Evolutionary conservation across 2,113 vertebrate genomes (phyloP), one percentile per base, ranked within the genome.

Genomic region (Oncorhynchus gorbuscha): DNA sequence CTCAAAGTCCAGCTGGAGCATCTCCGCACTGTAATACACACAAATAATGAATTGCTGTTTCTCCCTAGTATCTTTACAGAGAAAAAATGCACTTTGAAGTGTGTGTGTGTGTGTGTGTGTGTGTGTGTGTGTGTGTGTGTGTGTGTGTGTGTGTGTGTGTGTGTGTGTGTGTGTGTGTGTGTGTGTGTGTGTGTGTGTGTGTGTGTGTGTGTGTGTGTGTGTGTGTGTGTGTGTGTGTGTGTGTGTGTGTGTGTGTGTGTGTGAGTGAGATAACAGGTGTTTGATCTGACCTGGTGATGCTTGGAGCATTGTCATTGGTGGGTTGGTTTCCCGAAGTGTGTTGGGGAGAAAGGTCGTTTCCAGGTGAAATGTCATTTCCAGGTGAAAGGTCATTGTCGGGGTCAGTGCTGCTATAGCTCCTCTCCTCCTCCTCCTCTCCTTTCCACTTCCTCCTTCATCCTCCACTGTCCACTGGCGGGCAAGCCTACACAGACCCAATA

Each of bases 401-500:
- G 16, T 93, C 91, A 1, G 81, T 65, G 32, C 85, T 87, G 81
- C 86, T 92, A 1, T 89, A 80, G 80, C 76, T 92, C 24, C 94
- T 95, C 61, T 87, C 91, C 76, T 94, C 76, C 97, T 90, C 75
- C 97, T 92, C 11, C 85, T 94, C 84, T 98, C 1, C 97, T 93
- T 28, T 96, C 94, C 75, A 93, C 93, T 72, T 99, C 97, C 69
- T 98, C n/a, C 97, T 76, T 97, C 95, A 18, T 99, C 97, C 79
- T 98, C 97, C 71, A 94, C 78, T 5, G 93, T 95, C 93, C 97
- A 89, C 88, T 96, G 96, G 73, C 88, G 93, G n/a, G 97, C 91
- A 59, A 97, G 89, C 84, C 97, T 99, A 84, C 49, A 58, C 11
- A 69, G 11, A 77, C 2, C 11, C 65, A n/a, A 26, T 24, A 68